Evolutionary conservation across 2,113 vertebrate species (phyloP).

Genomic region (Poeciliopsis occidentalis): DNA sequence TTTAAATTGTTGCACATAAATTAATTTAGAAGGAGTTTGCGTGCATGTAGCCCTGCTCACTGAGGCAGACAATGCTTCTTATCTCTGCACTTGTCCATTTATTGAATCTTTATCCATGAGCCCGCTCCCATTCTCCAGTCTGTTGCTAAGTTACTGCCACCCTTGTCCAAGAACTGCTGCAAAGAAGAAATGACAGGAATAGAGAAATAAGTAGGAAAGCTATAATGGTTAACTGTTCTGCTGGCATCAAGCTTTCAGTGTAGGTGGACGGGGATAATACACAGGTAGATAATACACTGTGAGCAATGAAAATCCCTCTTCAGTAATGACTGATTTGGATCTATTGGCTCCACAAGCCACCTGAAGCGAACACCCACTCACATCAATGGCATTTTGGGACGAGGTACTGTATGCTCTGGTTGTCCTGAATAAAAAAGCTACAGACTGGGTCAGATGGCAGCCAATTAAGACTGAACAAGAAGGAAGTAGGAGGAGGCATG

Average conservation of each 20-base stretch:
- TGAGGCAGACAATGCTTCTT: constrained; percentile 61
- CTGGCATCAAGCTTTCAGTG: constrained; percentile 42
- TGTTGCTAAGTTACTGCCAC: constrained; percentile 82
- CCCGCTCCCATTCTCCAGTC: constrained; percentile 49
- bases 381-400: constrained; percentile 58
- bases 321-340: constrained; percentile 56
- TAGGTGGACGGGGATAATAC: constrained; percentile 37
- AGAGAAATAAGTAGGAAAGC: constrained; percentile 61
- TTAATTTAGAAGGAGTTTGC: constrained; percentile 17
- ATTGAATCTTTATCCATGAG: constrained; percentile 64
- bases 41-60: not conserved
- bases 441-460: constrained; percentile 64
- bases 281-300: constrained; percentile 42
- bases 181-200: constrained; percentile 62
- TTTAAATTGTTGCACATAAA: constrained; percentile 4
- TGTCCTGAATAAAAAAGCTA: constrained; percentile 49
- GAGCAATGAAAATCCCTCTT: constrained; percentile 26
- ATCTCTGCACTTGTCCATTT: constrained; percentile 67
- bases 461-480: constrained; percentile 71
- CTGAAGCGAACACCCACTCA: constrained; percentile 24
- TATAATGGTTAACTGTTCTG: constrained; percentile 56
- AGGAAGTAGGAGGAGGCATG: not conserved
- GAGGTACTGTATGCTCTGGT: constrained; percentile 22
- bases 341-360: constrained; percentile 29
- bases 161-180: constrained; percentile 58